A percentile compares a stretch with the other conserved stretches of the same genome.
These are phyloP conservation scores for Heterochromis multidens DNA, from an alignment of 2,113 vertebrate genomes.

Conservation along the genomic window DNA sequence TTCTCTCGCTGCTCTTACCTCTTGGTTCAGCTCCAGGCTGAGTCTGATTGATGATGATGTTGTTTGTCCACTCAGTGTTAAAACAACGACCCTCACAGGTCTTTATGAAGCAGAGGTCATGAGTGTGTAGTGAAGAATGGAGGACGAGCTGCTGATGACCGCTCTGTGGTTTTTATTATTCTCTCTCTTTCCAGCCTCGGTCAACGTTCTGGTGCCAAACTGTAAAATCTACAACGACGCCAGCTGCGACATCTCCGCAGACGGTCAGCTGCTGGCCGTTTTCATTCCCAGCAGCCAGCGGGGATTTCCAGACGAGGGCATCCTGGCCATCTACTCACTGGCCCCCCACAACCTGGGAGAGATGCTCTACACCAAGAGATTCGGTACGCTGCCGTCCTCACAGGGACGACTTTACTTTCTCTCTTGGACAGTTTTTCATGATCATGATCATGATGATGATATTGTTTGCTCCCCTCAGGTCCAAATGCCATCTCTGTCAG, in stretches of 20 bases:
- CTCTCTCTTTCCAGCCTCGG: too few relatives aligned
- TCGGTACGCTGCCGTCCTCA: conserved; percentile 74
- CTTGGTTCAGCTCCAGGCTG: too few relatives aligned
- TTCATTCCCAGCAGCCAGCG: conserved; percentile 98
- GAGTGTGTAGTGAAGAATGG: too few relatives aligned
- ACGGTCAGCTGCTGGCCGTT: conserved; percentile 94
- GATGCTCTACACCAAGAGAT: conserved; percentile 97
- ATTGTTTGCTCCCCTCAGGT: conserved; percentile 70
- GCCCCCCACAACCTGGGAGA: conserved; percentile 98
- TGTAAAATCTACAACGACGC: conserved; percentile 99
- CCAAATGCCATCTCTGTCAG: conserved; percentile 98
- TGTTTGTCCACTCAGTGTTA: too few relatives aligned
- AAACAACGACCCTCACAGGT: too few relatives aligned
- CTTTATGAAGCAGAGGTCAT: too few relatives aligned
- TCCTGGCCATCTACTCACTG: conserved; percentile 95
- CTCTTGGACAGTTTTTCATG: too few relatives aligned
- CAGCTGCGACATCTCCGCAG: conserved; percentile 96
- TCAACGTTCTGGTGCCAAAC: conserved; percentile 97
- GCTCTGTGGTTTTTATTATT: too few relatives aligned
- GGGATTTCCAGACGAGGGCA: conserved; percentile 96
- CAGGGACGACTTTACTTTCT: neutral
- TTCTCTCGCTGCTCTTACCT: too few relatives aligned
- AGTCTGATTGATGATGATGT: too few relatives aligned
- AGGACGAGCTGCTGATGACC: too few relatives aligned
- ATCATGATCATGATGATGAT: too few relatives aligned